Conservation (phyloP, 2,888 invertebrate species). For the Tanytarsus gracilentus region DNA sequence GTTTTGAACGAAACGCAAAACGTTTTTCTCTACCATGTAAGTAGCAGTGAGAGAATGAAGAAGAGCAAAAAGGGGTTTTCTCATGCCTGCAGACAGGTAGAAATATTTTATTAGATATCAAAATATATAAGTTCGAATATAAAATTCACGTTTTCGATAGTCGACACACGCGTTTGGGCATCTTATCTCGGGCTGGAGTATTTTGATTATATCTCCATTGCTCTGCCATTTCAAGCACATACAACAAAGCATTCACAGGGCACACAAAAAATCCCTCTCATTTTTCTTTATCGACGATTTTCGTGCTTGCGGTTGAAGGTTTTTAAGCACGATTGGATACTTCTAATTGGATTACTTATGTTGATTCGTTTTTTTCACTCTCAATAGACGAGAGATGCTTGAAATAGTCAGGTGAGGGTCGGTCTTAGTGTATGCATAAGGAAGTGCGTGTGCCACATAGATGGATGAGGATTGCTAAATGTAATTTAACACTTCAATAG, state of each 20-base stretch:
- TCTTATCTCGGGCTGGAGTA: background rate
- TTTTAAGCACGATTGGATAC: conserved; percentile 19
- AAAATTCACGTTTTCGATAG: conserved; percentile 8
- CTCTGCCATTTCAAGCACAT: background rate
- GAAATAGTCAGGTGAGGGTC: too few relatives aligned
- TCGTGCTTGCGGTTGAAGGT: conserved; percentile 16
- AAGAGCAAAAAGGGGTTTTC: too few relatives aligned
- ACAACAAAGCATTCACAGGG: background rate
- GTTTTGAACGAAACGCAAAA: too few relatives aligned
- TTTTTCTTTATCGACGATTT: conserved; percentile 5
- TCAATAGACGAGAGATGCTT: too few relatives aligned
- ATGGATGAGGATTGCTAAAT: background rate
- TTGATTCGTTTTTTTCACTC: conserved; percentile 10
- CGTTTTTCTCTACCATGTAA: too few relatives aligned
- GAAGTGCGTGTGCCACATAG: too few relatives aligned
- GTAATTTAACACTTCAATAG: conserved; percentile 18
- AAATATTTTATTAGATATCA: conserved; percentile 5
- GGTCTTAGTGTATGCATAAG: too few relatives aligned
- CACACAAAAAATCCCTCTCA: background rate
- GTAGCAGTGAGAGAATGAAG: too few relatives aligned
- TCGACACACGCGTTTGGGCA: background rate
- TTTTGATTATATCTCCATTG: conserved; percentile 5
- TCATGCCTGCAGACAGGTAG: background rate
- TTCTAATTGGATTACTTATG: conserved; percentile 17
- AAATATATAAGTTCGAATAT: conserved; percentile 7